Base-by-base conservation (phyloP, 2,888 invertebrate species). In the Rhagonycha lutea region DNA sequence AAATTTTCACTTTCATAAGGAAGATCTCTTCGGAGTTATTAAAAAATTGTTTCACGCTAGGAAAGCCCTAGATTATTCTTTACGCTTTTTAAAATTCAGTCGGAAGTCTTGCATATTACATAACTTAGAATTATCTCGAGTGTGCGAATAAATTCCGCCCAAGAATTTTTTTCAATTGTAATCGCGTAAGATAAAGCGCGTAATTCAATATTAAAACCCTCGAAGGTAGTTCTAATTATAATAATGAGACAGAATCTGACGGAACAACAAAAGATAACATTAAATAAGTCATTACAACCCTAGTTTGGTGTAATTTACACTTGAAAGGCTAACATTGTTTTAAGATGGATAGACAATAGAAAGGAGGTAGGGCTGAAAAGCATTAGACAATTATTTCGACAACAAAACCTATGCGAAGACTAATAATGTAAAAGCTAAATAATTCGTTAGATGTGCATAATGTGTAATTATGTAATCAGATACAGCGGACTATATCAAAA, bases 391-490 rank as follows among this genome's bases (percentile, higher is more conserved):
- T 47, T 47, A 47, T 47, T 47, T 47, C 47, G 47, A 47, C 47
- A 47, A 47, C 47, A 47, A 47, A 47, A 47, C 47, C 47, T 47
- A 47, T 47, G 47, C 47, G n/a, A 47, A 47, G n/a, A 47, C 47
- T 65, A 65, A 65, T 65, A 23, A 65, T 65, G 24, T 65, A 65
- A 65, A 23, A 24, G 63, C 26, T 65, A 26, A 65, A 65, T 65
- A 65, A 65, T 24, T 65, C n/a, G 63, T 65, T n/a, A 65, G 63
- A 62, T 67, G 61, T 47, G 68, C 26, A 61, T 28, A 72, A 69
- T 63, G 23, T 61, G 68, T 72, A 72, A 75, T 75, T 72, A 69
- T 63, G 72, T 75, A 69, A 18, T 69, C 69, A 28, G 29, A 70
- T n/a, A 62, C 69, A 29, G 61, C 61, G 61, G 60, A 68, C 68